Percentiles rank a stretch among this genome's conserved stretches.
phyloP scores from a whole-genome alignment of 2,113 vertebrate genomes.

The Phaethornis superciliosus region DNA sequence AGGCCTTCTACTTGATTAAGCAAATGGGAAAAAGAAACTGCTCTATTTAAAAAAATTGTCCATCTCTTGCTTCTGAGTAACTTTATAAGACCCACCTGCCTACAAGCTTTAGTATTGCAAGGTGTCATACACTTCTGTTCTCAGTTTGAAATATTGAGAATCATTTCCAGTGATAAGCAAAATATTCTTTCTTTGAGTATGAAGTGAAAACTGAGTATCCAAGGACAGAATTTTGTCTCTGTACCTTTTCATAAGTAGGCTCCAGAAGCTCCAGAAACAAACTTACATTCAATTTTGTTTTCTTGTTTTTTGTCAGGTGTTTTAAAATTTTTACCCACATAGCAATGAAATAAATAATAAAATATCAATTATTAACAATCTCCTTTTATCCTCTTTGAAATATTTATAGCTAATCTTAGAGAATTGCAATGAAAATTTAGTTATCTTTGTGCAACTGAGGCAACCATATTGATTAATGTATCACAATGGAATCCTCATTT shows the following conservation, averaged over 20 bases:
- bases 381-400: constrained; percentile 59
- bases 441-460: constrained; percentile 37
- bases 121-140: background rate
- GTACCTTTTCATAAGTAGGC: background rate
- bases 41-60: background rate
- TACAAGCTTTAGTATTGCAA: background rate
- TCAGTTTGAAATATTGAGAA: background rate
- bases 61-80: background rate
- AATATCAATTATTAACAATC: constrained; percentile 50
- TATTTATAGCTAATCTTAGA: constrained; percentile 54
- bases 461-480: constrained; percentile 53
- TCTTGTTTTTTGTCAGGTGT: background rate
- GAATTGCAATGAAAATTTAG: constrained; percentile 65
- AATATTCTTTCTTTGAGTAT: background rate
- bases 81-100: background rate
- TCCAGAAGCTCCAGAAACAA: background rate
- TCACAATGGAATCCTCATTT: constrained; percentile 3
- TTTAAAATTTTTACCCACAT: background rate
- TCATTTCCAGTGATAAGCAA: background rate
- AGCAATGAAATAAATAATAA: no score
- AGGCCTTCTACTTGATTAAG: background rate
- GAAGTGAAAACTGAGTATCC: background rate
- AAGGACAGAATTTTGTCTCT: background rate
- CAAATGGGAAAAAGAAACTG: background rate
- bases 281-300: background rate